phyloP scores from a whole-genome alignment of 2,113 vertebrate species.

The Ammodytes dubius region DNA sequence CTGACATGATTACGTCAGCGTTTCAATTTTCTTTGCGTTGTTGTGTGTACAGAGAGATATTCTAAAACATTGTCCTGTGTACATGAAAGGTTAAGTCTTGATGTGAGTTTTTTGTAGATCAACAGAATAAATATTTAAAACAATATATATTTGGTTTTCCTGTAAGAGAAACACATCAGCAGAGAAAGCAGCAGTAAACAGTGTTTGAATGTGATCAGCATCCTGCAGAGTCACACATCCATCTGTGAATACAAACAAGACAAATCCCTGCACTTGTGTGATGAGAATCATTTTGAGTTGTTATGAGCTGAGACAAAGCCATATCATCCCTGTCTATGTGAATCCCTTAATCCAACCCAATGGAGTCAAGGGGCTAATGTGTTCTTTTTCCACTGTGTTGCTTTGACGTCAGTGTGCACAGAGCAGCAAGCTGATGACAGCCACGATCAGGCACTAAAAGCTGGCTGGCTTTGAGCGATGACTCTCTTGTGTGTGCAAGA shows the following conservation, averaged over 20 bases:
- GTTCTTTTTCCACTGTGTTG: neutral
- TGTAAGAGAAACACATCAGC: neutral
- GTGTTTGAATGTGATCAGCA: neutral
- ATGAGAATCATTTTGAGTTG: neutral
- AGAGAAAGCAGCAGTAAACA: neutral
- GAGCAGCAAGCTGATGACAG: neutral
- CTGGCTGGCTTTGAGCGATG: neutral
- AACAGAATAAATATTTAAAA: too few species aligned
- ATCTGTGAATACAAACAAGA: neutral
- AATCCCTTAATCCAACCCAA: neutral
- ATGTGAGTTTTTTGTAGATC: too few species aligned
- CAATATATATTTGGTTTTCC: too few species aligned
- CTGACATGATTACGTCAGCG: too few species aligned
- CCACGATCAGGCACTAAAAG: neutral
- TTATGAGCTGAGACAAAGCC: neutral
- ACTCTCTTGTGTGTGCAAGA: constrained; percentile 11
- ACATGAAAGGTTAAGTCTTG: too few species aligned
- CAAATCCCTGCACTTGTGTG: neutral
- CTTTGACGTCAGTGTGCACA: constrained; percentile 12
- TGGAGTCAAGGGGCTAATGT: neutral
- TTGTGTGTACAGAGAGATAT: too few species aligned
- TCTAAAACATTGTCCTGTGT: too few species aligned
- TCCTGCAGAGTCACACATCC: neutral
- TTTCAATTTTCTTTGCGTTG: too few species aligned
- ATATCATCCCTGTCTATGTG: neutral